These are phyloP conservation scores for Pinctada fucata DNA, from an alignment of 2,888 invertebrate genomes.

Conservation along the genomic window DNA sequence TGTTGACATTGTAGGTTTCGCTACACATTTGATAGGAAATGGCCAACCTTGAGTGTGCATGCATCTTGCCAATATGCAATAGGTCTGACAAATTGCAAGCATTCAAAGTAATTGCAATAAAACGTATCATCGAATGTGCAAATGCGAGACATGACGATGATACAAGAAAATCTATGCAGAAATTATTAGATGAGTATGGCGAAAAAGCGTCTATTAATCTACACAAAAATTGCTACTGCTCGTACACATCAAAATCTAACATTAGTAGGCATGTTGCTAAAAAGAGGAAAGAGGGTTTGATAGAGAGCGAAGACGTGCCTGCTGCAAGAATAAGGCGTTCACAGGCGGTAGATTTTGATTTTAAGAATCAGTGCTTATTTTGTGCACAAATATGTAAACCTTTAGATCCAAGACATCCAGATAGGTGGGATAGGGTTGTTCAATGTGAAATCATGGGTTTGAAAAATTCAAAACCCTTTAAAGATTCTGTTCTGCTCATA, in stretches of 20 bases:
- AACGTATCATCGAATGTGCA: too few species aligned
- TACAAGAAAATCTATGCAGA: too few species aligned
- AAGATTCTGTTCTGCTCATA: not conserved
- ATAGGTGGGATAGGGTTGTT: not conserved
- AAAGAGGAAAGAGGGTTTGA: not conserved
- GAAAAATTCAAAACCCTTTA: not conserved
- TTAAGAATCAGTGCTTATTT: not conserved
- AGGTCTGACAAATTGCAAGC: too few species aligned
- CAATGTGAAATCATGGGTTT: not conserved
- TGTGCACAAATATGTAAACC: not conserved
- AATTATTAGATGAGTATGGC: not conserved
- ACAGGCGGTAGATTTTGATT: constrained; percentile 2
- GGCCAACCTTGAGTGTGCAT: too few species aligned
- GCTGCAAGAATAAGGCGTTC: not conserved
- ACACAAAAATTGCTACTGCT: not conserved
- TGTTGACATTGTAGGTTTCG: too few species aligned
- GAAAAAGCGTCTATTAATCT: not conserved
- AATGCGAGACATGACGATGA: too few species aligned
- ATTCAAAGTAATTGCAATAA: too few species aligned
- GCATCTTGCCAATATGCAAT: too few species aligned
- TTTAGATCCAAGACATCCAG: not conserved
- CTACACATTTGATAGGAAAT: too few species aligned
- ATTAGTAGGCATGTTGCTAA: not conserved
- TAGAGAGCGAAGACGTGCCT: constrained; percentile 3
- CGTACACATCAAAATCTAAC: not conserved